These are phyloP conservation scores for Chloroceryle amazona DNA, from an alignment of 2,797 vertebrate genomes.

Conservation along the genomic window DNA sequence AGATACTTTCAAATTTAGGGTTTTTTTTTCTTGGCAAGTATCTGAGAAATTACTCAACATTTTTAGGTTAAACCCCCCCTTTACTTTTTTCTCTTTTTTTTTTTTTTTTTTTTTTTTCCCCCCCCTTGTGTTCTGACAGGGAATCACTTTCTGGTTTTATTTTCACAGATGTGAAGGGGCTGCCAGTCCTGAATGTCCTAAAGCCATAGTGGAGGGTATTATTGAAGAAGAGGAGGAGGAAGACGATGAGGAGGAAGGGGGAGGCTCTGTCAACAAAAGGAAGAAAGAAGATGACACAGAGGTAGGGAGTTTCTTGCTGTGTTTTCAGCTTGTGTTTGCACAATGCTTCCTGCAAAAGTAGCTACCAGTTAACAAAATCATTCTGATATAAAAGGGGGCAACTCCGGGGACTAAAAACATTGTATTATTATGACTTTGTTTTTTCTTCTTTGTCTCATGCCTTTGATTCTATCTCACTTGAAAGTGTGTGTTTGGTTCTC, in stretches of 20 bases:
- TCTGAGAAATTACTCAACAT: not conserved
- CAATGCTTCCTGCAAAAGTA: not conserved
- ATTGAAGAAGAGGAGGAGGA: slow-evolving; percentile 94
- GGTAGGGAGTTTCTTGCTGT: slow-evolving; percentile 74
- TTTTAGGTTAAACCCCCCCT: not conserved
- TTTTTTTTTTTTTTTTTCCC: not conserved
- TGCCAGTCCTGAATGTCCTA: slow-evolving; percentile 87
- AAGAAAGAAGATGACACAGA: slow-evolving; percentile 96
- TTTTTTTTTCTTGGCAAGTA: not conserved
- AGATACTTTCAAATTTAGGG: not conserved
- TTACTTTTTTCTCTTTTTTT: not conserved
- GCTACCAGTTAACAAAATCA: not conserved
- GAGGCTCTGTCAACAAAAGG: slow-evolving; percentile 91
- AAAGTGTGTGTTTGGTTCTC: not conserved
- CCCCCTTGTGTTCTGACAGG: not conserved
- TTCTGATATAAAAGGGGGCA: not conserved
- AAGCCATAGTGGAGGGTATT: slow-evolving; percentile 92
- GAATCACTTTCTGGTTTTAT: not conserved
- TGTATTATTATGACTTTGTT: not conserved
- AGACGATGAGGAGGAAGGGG: slow-evolving; percentile 84
- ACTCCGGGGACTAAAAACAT: not conserved
- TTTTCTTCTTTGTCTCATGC: fast-evolving
- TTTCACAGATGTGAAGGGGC: slow-evolving; percentile 90
- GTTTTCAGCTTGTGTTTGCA: not conserved
- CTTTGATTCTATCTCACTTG: not conserved